A percentile compares a stretch with the other conserved stretches of the same genome.
These are phyloP conservation scores for Corythoichthys haematopterus DNA, from an alignment of 2,113 vertebrate species.

Conservation along the genomic window DNA sequence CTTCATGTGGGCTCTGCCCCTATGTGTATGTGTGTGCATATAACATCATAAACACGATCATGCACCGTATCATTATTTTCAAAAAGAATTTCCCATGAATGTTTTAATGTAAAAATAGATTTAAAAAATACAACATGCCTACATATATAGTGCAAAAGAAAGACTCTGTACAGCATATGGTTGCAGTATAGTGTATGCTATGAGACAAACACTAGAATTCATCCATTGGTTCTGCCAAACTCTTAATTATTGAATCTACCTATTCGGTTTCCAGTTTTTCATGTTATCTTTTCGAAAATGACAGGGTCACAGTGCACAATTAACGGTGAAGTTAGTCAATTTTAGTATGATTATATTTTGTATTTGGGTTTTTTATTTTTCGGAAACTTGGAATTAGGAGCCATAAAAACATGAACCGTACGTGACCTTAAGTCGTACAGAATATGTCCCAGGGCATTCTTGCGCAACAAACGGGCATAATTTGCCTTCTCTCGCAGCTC, in stretches of 20 bases:
- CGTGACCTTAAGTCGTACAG: background rate
- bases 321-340: background rate
- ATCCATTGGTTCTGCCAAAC: background rate
- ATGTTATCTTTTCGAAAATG: background rate
- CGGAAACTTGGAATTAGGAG: background rate
- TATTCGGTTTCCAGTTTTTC: background rate
- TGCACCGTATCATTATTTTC: background rate
- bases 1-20: constrained; percentile 38
- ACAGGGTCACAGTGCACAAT: background rate
- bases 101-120: background rate
- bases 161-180: background rate
- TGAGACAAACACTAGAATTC: background rate
- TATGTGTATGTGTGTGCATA: constrained; percentile 9
- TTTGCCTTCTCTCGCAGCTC: background rate
- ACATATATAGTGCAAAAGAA: background rate
- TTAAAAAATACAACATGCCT: background rate
- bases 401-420: background rate
- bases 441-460: background rate
- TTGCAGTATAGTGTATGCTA: background rate
- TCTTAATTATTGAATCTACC: background rate
- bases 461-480: background rate
- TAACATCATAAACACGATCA: background rate
- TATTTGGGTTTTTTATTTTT: too few species aligned
- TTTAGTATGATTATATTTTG: background rate
- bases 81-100: background rate